A percentile compares a stretch with the other conserved stretches of the same genome.
These are phyloP conservation scores for Aphaenogaster ashmeadi DNA, from an alignment of 1,140 invertebrate genomes.

Conservation along the genomic window DNA sequence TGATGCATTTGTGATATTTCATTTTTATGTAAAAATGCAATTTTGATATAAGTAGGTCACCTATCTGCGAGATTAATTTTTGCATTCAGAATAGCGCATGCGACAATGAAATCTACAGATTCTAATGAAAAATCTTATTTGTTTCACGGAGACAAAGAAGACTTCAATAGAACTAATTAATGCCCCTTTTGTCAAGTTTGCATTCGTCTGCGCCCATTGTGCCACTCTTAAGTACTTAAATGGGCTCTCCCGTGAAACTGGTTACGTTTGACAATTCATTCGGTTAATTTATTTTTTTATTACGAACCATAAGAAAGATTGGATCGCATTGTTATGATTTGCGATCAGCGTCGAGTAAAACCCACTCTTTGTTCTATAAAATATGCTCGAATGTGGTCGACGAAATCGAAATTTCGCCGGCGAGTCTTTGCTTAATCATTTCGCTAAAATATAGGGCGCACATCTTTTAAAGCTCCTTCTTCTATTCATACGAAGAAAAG, in stretches of 20 bases:
- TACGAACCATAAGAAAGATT: neutral
- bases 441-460: neutral
- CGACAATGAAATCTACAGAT: conserved; percentile 16
- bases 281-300: conserved; percentile 35
- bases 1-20: neutral
- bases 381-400: neutral
- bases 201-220: conserved; percentile 28
- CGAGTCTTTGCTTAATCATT: conserved; percentile 27
- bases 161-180: conserved; percentile 57
- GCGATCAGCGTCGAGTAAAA: conserved; percentile 25
- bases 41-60: neutral
- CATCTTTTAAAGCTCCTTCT: conserved; percentile 13
- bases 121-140: conserved; percentile 47
- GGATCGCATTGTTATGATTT: conserved; percentile 35
- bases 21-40: neutral
- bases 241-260: conserved; percentile 23
- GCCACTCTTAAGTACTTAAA: conserved; percentile 46
- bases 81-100: neutral
- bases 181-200: conserved; percentile 43
- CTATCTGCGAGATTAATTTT: neutral
- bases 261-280: conserved; percentile 42
- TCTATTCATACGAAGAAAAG: neutral
- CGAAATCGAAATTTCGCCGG: conserved; percentile 16
- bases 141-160: conserved; percentile 18
- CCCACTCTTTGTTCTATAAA: conserved; percentile 25